phyloP scores from a whole-genome alignment of 1,140 invertebrate genomes.

The Zaprionus davidi region DNA sequence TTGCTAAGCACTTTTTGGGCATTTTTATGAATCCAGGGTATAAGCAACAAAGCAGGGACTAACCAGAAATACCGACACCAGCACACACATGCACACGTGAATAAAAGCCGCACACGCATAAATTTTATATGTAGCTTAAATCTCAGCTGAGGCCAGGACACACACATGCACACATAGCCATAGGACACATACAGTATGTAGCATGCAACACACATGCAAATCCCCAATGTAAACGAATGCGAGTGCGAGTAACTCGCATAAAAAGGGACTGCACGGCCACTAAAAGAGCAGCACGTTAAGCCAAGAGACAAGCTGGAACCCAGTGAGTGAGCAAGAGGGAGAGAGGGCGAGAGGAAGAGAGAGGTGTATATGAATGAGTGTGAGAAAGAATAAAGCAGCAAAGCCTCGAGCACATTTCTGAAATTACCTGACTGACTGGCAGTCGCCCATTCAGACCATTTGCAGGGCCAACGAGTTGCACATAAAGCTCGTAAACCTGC shows the following conservation, averaged over 20 bases:
- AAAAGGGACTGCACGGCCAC: slow-evolving; percentile 65
- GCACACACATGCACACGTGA: slow-evolving; percentile 30
- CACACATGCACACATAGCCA: slow-evolving; percentile 15
- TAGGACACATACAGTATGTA: slow-evolving; percentile 6
- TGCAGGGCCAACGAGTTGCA: slow-evolving; percentile 36
- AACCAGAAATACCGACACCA: slow-evolving; percentile 29
- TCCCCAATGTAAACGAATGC: slow-evolving; percentile 76
- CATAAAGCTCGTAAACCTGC: slow-evolving; percentile 32
- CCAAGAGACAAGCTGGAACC: slow-evolving; percentile 63
- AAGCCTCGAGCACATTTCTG: slow-evolving; percentile 55
- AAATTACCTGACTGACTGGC: slow-evolving; percentile 77
- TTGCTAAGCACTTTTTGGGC: background rate
- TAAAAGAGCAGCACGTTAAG: slow-evolving; percentile 61
- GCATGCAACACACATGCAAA: slow-evolving; percentile 75
- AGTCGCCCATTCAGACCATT: slow-evolving; percentile 38
- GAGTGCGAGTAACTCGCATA: slow-evolving; percentile 60
- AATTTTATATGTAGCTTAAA: slow-evolving; percentile 80
- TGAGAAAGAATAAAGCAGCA: slow-evolving; percentile 17
- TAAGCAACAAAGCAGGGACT: slow-evolving; percentile 47
- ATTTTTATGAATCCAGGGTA: slow-evolving; percentile 36
- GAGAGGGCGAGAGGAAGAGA: background rate
- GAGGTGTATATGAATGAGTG: background rate
- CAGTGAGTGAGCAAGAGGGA: slow-evolving; percentile 7
- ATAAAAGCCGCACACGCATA: slow-evolving; percentile 72
- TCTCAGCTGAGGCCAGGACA: slow-evolving; percentile 66